Conservation (phyloP, 2,797 vertebrate genomes). For the Odontamblyopus rebecca region DNA sequence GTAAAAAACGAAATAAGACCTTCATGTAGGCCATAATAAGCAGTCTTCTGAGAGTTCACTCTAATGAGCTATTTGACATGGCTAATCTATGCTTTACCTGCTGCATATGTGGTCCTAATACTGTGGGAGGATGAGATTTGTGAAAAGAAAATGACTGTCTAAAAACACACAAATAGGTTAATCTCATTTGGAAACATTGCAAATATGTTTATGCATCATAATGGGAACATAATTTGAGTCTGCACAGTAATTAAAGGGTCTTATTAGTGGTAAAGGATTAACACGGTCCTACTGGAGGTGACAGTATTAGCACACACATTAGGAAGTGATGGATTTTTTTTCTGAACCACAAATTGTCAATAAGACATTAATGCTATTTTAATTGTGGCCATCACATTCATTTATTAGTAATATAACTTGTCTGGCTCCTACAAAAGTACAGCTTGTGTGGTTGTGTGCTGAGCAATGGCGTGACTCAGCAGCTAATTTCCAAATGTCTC, state of each 20-base stretch:
- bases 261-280: constrained; percentile 47
- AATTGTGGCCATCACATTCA: constrained; percentile 6
- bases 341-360: constrained; percentile 18
- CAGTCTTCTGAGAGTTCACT: neutral
- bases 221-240: constrained; percentile 38
- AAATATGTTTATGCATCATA: constrained; percentile 34
- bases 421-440: neutral
- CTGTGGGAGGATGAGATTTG: neutral
- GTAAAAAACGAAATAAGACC: neutral
- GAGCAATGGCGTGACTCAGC: constrained; percentile 6
- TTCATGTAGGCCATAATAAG: neutral
- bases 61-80: neutral
- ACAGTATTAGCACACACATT: constrained; percentile 35
- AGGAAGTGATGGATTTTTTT: constrained; percentile 13
- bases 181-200: constrained; percentile 17
- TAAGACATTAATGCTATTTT: constrained; percentile 16
- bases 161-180: constrained; percentile 22
- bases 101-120: neutral
- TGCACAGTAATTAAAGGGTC: constrained; percentile 51
- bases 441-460: neutral
- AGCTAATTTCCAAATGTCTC: constrained; percentile 6
- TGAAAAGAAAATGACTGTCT: constrained; percentile 9
- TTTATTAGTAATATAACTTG: constrained; percentile 3
- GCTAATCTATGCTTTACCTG: neutral
- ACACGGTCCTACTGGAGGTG: constrained; percentile 37